Conservation (phyloP, 2,888 invertebrate genomes). For the Sminthurides aquaticus region DNA sequence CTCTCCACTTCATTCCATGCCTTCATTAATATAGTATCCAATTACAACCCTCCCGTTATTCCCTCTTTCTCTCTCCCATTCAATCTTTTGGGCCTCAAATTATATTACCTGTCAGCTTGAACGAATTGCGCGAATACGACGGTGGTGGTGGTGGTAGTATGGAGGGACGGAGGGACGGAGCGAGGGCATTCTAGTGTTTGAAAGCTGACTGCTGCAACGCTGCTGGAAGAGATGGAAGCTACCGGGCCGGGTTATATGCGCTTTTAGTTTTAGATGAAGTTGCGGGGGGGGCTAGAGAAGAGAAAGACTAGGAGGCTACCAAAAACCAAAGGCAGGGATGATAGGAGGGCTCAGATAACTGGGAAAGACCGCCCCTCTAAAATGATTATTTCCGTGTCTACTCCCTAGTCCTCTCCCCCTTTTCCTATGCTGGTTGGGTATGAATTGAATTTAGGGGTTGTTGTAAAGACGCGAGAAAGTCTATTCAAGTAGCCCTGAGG, state of each 20-base stretch:
- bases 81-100: not conserved
- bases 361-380: not conserved
- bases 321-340: not conserved
- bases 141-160: too few relatives aligned
- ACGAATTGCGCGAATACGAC: not conserved
- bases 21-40: conserved; percentile 41
- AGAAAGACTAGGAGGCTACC: not conserved
- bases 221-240: too few relatives aligned
- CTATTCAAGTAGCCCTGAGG: not conserved
- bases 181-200: too few relatives aligned
- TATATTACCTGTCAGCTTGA: conserved; percentile 22
- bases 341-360: conserved; percentile 1
- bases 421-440: not conserved
- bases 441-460: not conserved
- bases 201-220: too few relatives aligned
- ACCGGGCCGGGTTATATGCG: too few relatives aligned
- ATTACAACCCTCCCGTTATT: conserved; percentile 33
- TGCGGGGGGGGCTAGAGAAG: too few relatives aligned
- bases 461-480: not conserved
- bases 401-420: not conserved
- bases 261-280: too few relatives aligned
- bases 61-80: conserved; percentile 9
- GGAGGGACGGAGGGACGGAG: too few relatives aligned
- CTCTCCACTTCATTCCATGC: conserved; percentile 13
- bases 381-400: conserved; percentile 5